Conservation (phyloP, 2,113 vertebrate species). For the Pelvicachromis taeniatus region DNA sequence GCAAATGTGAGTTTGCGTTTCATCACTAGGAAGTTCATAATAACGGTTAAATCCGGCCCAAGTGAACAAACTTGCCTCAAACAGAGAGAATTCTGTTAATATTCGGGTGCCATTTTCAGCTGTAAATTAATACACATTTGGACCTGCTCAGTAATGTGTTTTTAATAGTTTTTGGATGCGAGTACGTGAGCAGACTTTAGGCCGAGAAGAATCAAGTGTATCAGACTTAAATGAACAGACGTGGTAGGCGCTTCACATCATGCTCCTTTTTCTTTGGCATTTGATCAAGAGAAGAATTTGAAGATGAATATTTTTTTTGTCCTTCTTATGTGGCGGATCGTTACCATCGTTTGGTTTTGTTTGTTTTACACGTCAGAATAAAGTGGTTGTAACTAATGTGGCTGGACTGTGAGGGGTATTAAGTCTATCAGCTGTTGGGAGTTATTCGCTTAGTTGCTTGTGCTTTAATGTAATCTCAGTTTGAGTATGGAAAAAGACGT, state of each 20-base stretch:
- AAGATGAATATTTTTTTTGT: not conserved
- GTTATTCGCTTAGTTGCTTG: not conserved
- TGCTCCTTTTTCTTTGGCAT: not conserved
- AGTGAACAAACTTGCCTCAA: not conserved
- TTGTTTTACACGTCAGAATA: not conserved
- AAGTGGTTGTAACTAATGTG: not conserved
- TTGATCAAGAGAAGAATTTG: not conserved
- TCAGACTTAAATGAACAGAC: not conserved
- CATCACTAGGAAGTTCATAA: not conserved
- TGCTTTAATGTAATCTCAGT: not conserved
- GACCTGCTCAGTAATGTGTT: not conserved
- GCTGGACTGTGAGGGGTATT: not conserved
- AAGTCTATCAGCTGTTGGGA: not conserved
- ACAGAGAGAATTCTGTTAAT: not conserved
- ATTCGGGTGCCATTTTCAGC: not conserved
- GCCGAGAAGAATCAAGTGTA: not conserved
- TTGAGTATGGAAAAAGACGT: rapidly evolving
- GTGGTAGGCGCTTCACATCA: not conserved
- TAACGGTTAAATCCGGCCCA: not conserved
- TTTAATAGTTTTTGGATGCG: not conserved
- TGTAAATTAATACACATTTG: not conserved
- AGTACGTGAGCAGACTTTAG: not conserved
- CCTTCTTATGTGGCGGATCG: not conserved
- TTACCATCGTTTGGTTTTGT: not conserved
- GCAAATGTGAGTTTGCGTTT: not conserved